Base-by-base conservation (phyloP, 2,113 vertebrate species). In the Artemisiospiza belli region DNA sequence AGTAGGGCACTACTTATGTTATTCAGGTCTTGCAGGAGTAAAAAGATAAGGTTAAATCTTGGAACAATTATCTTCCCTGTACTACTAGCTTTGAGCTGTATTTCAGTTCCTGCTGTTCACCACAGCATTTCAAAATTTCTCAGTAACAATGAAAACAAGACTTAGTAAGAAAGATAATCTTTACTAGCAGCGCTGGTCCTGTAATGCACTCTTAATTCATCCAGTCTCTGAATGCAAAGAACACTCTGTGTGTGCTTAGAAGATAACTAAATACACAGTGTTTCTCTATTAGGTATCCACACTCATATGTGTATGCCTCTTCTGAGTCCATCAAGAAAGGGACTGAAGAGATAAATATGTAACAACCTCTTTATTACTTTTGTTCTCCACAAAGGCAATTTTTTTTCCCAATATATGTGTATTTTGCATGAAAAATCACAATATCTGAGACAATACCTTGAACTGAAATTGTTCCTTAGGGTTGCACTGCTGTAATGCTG, bases 11-110 rank as follows among this genome's bases (percentile, higher is more conserved):
- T 90, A 81, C 33, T 91, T 83, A 21, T 51, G 57, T 87, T 94
- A 57, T 91, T 88, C 82, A 91, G 30, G 68, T 63, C 76, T 87
- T 92, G 41, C 61, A 87, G 39, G 22, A 92, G 14, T 89, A 83
- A 37, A 78, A 92, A 95, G 54, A 51, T 86, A 43, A 92, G n/a
- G 57, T 77, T 70, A 92, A 91, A 89, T 83, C 70, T 94, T 70
- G 39, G n/a, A 64, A 88, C 59, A 73, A 75, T 81, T 81, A 23
- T 47, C 30, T 90, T 80, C 67, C 5, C 3, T 25, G 7, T 46
- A 41, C 12, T 55, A 10, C 7, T 27, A 37, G 12, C 20, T 83
- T 88, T 58, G 21, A 80, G 17, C 2, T 39, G 19, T 83, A 63
- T 84, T 92, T 92, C 58, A n/a, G 5, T 5, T 57, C 46, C 22